Conservation (phyloP, 2,888 invertebrate genomes). For the Cerceris ruficornis region DNA sequence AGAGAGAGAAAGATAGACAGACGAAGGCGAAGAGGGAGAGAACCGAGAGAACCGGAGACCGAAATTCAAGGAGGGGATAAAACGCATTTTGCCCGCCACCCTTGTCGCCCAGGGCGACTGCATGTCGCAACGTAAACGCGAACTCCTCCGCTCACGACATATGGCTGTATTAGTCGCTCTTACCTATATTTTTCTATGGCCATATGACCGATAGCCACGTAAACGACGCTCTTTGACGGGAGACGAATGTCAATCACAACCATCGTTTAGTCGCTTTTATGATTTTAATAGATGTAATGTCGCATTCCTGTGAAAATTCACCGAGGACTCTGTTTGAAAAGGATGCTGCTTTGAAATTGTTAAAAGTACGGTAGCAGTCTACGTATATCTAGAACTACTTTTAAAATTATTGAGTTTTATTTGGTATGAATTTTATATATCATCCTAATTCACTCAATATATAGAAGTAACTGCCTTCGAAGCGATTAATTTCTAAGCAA, state of each 20-base stretch:
- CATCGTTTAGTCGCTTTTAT: neutral
- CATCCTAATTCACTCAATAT: too few relatives aligned
- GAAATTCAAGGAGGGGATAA: conserved; percentile 74
- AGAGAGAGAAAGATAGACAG: conserved; percentile 16
- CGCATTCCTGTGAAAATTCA: neutral
- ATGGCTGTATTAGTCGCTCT: conserved; percentile 72
- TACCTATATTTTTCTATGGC: conserved; percentile 64
- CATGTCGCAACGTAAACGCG: conserved; percentile 66
- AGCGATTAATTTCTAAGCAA: too few relatives aligned
- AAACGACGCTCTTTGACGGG: conserved; percentile 8
- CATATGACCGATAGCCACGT: conserved; percentile 61
- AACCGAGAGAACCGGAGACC: conserved; percentile 54
- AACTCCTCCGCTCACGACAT: conserved; percentile 69
- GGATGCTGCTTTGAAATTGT: too few relatives aligned
- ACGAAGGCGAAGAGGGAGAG: conserved; percentile 20
- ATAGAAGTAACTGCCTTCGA: too few relatives aligned
- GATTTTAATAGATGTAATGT: neutral
- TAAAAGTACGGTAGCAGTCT: too few relatives aligned
- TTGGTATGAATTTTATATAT: too few relatives aligned
- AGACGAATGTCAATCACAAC: conserved; percentile 2
- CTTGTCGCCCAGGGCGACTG: conserved; percentile 73
- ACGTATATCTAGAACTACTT: too few relatives aligned
- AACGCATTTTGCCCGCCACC: conserved; percentile 69
- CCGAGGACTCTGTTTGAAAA: neutral
- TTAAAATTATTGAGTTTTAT: too few relatives aligned